Percentiles rank a stretch among this genome's conserved stretches.
Evolutionary conservation across 2,113 vertebrate species (phyloP).

Genomic region (Callopanchax toddi): DNA sequence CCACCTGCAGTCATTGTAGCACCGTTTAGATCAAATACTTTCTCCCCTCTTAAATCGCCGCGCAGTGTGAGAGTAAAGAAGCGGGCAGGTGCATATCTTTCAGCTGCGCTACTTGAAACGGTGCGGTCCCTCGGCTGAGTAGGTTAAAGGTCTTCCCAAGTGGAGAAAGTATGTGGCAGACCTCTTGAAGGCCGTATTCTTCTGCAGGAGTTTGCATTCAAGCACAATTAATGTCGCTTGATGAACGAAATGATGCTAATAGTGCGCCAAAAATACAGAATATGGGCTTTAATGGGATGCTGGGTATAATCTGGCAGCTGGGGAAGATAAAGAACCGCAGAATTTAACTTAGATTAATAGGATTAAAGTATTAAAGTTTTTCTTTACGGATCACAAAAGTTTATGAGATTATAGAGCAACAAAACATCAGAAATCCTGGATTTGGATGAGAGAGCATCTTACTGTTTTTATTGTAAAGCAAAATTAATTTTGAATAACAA

Average conservation of each 20-base stretch:
- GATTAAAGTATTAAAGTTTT: constrained; percentile 25
- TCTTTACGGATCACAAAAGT: constrained; percentile 13
- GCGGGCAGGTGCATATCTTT: constrained; percentile 82
- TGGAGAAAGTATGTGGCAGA: constrained; percentile 84
- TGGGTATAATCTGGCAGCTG: constrained; percentile 43
- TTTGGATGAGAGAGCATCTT: no score
- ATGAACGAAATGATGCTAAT: constrained; percentile 87
- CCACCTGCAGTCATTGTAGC: constrained; percentile 65
- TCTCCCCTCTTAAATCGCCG: constrained; percentile 69
- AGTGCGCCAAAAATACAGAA: constrained; percentile 73
- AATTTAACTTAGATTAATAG: constrained; percentile 31
- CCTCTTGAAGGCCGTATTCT: constrained; percentile 85
- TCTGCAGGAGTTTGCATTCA: constrained; percentile 83
- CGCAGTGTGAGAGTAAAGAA: constrained; percentile 73
- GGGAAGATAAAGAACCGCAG: constrained; percentile 10
- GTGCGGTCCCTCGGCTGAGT: constrained; percentile 77
- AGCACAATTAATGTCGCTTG: constrained; percentile 84
- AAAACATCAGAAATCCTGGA: background rate
- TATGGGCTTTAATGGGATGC: constrained; percentile 52
- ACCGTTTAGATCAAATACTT: constrained; percentile 77
- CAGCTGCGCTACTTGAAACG: constrained; percentile 80
- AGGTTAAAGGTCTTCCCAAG: constrained; percentile 85
- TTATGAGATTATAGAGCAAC: constrained; percentile 6
- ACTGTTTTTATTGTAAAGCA: no score
- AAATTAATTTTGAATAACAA: no score